Conservation (phyloP, 2,888 invertebrate species). For the Crioceris asparagi region DNA sequence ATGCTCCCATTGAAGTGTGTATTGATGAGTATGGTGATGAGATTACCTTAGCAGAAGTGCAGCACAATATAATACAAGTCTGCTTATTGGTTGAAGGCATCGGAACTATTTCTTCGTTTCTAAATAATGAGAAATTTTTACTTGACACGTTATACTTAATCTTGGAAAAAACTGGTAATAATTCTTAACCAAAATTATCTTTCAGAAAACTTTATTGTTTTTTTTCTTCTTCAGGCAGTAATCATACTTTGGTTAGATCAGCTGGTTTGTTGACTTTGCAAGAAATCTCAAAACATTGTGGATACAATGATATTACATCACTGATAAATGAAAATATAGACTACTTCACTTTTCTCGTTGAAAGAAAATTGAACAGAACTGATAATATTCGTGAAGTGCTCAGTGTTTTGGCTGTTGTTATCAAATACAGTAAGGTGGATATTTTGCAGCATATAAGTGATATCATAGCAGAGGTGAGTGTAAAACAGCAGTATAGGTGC, state of each 20-base stretch:
- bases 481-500: conserved; percentile 12
- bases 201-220: not conserved
- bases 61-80: conserved; percentile 52
- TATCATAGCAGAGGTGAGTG: conserved; percentile 55
- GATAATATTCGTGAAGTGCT: conserved; percentile 57
- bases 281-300: conserved; percentile 48
- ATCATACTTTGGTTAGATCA: conserved; percentile 50
- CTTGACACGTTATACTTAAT: conserved; percentile 56
- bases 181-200: too few species aligned
- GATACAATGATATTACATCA: conserved; percentile 44
- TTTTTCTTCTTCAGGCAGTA: conserved; percentile 45
- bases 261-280: conserved; percentile 50
- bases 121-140: conserved; percentile 51
- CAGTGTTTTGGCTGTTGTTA: conserved; percentile 59
- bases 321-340: conserved; percentile 60
- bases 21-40: conserved; percentile 24
- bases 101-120: conserved; percentile 48
- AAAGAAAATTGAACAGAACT: conserved; percentile 49
- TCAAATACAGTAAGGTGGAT: conserved; percentile 55
- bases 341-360: conserved; percentile 63
- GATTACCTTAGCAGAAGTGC: conserved; percentile 33
- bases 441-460: conserved; percentile 55
- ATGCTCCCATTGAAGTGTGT: conserved; percentile 38
- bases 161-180: conserved; percentile 59
- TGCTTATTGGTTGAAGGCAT: conserved; percentile 63